These are phyloP conservation scores for Brienomyrus brachyistius DNA, from an alignment of 2,113 vertebrate species.

Conservation along the genomic window DNA sequence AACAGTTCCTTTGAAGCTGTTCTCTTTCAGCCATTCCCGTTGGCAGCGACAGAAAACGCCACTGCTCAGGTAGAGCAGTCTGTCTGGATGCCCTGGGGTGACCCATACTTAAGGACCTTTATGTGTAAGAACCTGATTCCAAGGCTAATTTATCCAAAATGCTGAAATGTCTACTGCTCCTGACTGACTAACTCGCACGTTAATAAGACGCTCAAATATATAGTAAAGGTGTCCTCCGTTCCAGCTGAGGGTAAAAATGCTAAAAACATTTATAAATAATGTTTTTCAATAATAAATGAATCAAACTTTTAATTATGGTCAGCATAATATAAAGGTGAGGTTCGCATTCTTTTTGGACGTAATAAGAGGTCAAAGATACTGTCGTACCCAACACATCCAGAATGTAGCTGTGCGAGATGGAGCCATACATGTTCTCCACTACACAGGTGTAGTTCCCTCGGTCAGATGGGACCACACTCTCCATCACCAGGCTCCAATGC, in stretches of 20 bases:
- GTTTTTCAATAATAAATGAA: not conserved
- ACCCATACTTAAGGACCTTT: not conserved
- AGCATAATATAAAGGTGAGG: not conserved
- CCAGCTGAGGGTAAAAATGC: not conserved
- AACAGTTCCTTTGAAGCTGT: constrained; percentile 34
- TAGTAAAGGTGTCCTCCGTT: not conserved
- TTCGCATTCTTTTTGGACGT: not conserved
- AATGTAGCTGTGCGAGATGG: constrained; percentile 83
- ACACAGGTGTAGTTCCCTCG: constrained; percentile 93
- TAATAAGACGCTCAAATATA: not conserved
- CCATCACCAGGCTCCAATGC: constrained; percentile 98
- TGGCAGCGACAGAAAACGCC: not conserved
- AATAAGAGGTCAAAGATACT: not conserved
- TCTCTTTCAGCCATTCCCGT: not conserved
- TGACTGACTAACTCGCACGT: not conserved
- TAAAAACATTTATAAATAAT: not conserved
- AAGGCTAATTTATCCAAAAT: not conserved
- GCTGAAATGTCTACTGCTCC: not conserved
- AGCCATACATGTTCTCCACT: constrained; percentile 86
- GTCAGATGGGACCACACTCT: constrained; percentile 94
- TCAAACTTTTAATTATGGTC: not conserved
- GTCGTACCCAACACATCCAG: constrained; percentile 90
- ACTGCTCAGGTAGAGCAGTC: not conserved
- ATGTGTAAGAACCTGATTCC: not conserved
- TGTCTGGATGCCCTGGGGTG: not conserved